phyloP scores from a whole-genome alignment of 2,888 invertebrate species.

The Eurytoma californica region DNA sequence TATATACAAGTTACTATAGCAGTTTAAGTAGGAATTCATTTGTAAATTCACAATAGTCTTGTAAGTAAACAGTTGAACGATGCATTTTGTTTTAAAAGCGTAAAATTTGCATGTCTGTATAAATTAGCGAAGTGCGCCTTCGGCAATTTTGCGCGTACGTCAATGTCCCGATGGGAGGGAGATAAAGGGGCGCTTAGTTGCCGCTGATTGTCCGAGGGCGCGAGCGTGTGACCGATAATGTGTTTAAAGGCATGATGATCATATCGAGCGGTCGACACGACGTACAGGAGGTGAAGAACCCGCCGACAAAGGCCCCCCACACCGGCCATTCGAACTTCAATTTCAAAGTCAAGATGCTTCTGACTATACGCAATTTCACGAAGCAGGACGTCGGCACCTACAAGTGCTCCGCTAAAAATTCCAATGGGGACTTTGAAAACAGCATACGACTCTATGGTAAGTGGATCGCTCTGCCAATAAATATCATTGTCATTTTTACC shows the following conservation, averaged over 20 bases:
- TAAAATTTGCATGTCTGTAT: no score
- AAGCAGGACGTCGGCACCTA: slow-evolving; percentile 88
- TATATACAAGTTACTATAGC: no score
- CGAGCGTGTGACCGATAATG: background rate
- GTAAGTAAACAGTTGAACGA: no score
- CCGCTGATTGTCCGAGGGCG: background rate
- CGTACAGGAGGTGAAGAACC: slow-evolving; percentile 46
- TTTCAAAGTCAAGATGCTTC: slow-evolving; percentile 89
- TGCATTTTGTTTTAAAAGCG: no score
- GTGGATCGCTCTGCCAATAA: slow-evolving; percentile 61
- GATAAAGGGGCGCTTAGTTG: no score
- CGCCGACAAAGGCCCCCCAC: slow-evolving; percentile 30
- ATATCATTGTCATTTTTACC: no score
- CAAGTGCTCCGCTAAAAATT: slow-evolving; percentile 83
- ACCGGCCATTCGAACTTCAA: slow-evolving; percentile 75
- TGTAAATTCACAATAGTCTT: no score
- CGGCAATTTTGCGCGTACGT: no score
- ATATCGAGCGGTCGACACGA: slow-evolving; percentile 50
- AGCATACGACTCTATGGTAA: slow-evolving; percentile 91
- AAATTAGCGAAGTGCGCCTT: no score
- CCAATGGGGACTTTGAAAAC: slow-evolving; percentile 90
- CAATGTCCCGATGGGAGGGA: no score
- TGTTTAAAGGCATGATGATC: slow-evolving; percentile 50
- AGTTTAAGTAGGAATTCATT: no score
- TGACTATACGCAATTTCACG: slow-evolving; percentile 85